Conservation (phyloP, 2,797 vertebrate species). For the Steatocranus sp. region DNA sequence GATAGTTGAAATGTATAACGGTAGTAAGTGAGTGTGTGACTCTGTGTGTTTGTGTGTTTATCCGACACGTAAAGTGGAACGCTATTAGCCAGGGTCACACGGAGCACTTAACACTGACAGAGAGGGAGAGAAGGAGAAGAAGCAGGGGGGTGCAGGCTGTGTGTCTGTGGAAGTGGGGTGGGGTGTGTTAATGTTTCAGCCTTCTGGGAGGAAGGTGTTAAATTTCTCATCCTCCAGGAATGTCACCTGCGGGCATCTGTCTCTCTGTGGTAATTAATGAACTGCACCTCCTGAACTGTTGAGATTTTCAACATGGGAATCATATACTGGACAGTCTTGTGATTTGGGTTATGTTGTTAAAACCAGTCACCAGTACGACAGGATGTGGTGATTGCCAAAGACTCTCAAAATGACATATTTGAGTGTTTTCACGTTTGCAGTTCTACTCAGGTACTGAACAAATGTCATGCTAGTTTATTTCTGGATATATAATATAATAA, state of each 20-base stretch:
- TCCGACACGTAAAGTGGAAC: background rate
- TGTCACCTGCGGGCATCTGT: conserved; percentile 2
- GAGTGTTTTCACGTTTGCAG: background rate
- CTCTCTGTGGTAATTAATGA: conserved; percentile 14
- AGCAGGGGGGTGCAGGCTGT: background rate
- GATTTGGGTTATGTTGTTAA: background rate
- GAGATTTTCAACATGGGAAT: background rate
- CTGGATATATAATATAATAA: background rate
- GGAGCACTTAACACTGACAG: conserved; percentile 48
- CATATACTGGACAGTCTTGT: background rate
- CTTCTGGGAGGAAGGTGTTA: background rate
- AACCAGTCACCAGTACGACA: background rate
- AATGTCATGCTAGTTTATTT: background rate
- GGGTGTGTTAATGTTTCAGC: background rate
- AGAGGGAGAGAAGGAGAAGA: conserved; percentile 19
- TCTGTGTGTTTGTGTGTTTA: conserved; percentile 1
- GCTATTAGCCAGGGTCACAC: conserved; percentile 28
- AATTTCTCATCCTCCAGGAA: background rate
- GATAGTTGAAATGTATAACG: background rate
- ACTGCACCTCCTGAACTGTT: background rate
- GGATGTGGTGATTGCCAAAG: background rate
- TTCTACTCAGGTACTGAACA: background rate
- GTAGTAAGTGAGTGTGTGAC: background rate
- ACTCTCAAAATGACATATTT: background rate
- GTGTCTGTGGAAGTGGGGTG: background rate